Percentiles rank a stretch among this genome's conserved stretches.
These are phyloP conservation scores for Craseonycteris thonglongyai DNA, from an alignment of 2,113 vertebrate genomes.

Conservation along the genomic window DNA sequence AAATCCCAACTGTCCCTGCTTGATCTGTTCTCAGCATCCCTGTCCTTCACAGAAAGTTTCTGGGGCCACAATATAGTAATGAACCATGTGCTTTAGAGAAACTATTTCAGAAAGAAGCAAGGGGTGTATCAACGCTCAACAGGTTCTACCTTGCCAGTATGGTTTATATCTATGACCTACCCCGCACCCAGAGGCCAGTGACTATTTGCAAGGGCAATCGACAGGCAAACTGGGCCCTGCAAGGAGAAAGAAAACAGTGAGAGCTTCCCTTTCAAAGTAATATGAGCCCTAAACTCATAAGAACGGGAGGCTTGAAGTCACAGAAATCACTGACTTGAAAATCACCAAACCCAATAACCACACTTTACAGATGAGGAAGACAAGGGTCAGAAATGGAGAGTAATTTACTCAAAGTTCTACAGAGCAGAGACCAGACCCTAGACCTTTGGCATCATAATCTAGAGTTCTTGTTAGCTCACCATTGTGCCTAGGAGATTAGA, in stretches of 20 bases:
- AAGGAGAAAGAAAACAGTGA: not conserved
- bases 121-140: not conserved
- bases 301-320: not conserved
- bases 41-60: not conserved
- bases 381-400: not conserved
- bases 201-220: not conserved
- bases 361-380: not conserved
- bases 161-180: not conserved
- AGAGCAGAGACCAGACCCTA: not conserved
- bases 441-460: not conserved
- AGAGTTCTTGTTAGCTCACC: not conserved
- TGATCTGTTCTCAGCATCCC: not conserved
- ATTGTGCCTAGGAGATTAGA: not conserved
- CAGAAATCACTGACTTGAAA: not conserved
- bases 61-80: not conserved
- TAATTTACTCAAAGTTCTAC: not conserved
- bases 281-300: not conserved
- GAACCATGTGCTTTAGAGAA: not conserved
- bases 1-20: not conserved
- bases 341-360: not conserved
- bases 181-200: not conserved
- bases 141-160: not conserved
- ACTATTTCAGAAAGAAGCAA: not conserved
- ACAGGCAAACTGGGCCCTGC: not conserved
- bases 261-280: not conserved